phyloP scores from a whole-genome alignment of 30 jellyfish, hydroid and myxozoan genomes.

The Aurelia sp. region DNA sequence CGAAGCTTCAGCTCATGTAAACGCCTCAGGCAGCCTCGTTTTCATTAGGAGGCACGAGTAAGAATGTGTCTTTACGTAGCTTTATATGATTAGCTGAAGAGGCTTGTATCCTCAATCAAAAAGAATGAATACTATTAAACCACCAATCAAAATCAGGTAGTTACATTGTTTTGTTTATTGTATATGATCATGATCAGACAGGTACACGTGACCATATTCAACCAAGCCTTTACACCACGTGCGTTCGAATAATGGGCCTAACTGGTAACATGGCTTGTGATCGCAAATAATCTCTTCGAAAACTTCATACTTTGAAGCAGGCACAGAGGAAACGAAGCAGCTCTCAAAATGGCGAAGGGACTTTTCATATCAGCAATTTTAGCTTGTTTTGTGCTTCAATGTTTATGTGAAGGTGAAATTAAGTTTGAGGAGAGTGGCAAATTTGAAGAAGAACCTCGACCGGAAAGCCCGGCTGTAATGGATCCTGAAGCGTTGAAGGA shows the following conservation, averaged over 20 bases:
- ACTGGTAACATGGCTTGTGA: constrained; percentile 14
- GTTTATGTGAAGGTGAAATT: constrained; percentile 33
- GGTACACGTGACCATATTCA: constrained; percentile 30
- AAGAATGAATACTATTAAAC: too few species aligned
- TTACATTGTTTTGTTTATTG: neutral
- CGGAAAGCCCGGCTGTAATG: constrained; percentile 79
- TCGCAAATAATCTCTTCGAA: neutral
- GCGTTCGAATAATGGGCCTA: constrained; percentile 46
- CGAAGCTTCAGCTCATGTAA: too few species aligned
- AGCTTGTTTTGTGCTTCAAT: constrained; percentile 7
- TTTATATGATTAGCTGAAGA: too few species aligned
- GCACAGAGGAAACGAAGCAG: neutral
- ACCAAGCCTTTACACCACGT: constrained; percentile 49
- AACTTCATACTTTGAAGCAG: neutral
- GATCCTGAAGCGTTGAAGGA: constrained; percentile 91
- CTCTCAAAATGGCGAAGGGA: constrained; percentile 56
- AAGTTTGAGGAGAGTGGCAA: constrained; percentile 29
- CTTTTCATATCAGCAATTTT: constrained; percentile 5
- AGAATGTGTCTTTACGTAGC: too few species aligned
- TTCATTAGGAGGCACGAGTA: too few species aligned
- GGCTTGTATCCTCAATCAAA: too few species aligned
- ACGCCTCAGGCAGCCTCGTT: too few species aligned
- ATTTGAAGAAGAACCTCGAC: constrained; percentile 53
- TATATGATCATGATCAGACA: constrained; percentile 52
- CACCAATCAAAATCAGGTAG: neutral